These are phyloP conservation scores for Polymixis lichenea DNA, from an alignment of 2,888 invertebrate genomes.

Conservation along the genomic window DNA sequence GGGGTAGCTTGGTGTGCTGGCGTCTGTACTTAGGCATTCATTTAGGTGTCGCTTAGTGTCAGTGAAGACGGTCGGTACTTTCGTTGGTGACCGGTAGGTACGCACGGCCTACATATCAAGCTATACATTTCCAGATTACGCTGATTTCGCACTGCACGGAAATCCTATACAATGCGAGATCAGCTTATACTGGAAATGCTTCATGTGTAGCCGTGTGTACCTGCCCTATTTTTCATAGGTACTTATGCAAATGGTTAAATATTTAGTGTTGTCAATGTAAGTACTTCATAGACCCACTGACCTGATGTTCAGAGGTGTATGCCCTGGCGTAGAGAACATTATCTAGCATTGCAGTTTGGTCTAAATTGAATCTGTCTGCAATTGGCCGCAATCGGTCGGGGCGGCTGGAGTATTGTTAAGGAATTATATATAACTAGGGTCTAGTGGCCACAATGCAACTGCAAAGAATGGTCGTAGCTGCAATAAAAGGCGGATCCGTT, in stretches of 20 bases:
- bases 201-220: no score
- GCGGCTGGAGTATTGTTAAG: slow-evolving; percentile 87
- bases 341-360: slow-evolving; percentile 93
- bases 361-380: slow-evolving; percentile 94
- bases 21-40: neutral
- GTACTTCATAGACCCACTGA: slow-evolving; percentile 58
- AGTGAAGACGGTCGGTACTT: no score
- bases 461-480: neutral
- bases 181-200: no score
- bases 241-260: no score
- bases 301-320: slow-evolving; percentile 95
- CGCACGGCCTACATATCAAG: no score
- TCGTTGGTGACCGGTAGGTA: no score
- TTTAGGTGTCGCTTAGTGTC: neutral
- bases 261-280: neutral
- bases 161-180: no score
- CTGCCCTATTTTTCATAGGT: neutral
- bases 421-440: slow-evolving; percentile 27
- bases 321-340: slow-evolving; percentile 95
- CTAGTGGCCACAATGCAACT: slow-evolving; percentile 12
- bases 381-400: slow-evolving; percentile 94
- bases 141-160: no score
- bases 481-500: neutral
- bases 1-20: no score
- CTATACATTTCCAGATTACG: no score